phyloP scores from a whole-genome alignment of 2,888 invertebrate genomes.

The Geophilus truncorum region DNA sequence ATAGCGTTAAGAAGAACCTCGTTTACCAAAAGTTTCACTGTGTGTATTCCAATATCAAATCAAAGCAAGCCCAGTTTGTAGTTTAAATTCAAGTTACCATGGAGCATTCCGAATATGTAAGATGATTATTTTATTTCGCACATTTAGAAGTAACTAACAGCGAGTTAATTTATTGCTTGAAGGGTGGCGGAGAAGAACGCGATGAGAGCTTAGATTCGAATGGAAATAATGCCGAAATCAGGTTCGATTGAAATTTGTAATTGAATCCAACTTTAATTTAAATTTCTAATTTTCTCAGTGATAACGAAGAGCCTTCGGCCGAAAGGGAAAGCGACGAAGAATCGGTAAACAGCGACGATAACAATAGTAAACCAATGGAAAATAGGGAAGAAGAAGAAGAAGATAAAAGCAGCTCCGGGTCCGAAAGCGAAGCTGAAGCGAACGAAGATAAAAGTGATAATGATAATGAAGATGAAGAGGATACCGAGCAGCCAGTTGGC shows the following conservation, averaged over 20 bases:
- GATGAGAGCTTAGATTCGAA: too few relatives aligned
- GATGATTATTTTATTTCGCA: too few relatives aligned
- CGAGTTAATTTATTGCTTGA: too few relatives aligned
- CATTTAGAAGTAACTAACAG: too few relatives aligned
- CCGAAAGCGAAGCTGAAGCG: conserved; percentile 2
- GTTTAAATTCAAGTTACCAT: too few relatives aligned
- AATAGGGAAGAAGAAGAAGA: not conserved
- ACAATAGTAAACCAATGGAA: not conserved
- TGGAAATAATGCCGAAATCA: too few relatives aligned
- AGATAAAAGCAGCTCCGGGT: not conserved
- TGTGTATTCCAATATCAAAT: too few relatives aligned
- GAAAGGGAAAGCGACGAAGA: not conserved
- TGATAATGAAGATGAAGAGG: not conserved
- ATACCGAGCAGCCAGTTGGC: not conserved
- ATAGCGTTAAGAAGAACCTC: too few relatives aligned
- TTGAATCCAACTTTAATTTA: not conserved
- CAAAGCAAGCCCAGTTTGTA: too few relatives aligned
- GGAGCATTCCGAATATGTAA: too few relatives aligned
- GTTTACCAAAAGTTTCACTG: too few relatives aligned
- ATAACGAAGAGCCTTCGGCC: not conserved
- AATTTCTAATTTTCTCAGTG: not conserved
- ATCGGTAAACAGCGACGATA: not conserved
- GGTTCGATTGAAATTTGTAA: not conserved
- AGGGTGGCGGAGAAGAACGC: too few relatives aligned
- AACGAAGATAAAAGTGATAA: not conserved